phyloP scores from a whole-genome alignment of 1,140 invertebrate species.

The Hyles vespertilio region DNA sequence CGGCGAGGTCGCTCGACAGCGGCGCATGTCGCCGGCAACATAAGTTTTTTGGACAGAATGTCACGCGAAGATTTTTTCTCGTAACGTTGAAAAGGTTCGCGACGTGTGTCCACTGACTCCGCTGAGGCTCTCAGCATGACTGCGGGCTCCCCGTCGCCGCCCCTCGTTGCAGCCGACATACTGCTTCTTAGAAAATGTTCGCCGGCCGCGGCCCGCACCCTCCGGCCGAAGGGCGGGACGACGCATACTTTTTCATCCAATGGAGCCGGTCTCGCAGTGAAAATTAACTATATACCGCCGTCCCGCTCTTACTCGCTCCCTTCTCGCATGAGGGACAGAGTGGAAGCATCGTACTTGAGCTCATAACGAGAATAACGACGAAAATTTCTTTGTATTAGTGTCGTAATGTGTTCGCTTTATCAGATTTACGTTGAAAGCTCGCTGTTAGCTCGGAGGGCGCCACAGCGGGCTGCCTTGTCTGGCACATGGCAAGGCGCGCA shows the following conservation, averaged over 20 bases:
- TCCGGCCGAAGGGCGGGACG: slow-evolving; percentile 53
- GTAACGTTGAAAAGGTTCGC: slow-evolving; percentile 55
- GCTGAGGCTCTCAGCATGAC: slow-evolving; percentile 72
- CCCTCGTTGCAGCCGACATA: slow-evolving; percentile 63
- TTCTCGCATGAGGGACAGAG: slow-evolving; percentile 17
- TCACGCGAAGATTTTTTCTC: slow-evolving; percentile 61
- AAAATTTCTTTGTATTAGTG: slow-evolving; percentile 66
- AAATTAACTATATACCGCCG: slow-evolving; percentile 16
- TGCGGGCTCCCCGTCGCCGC: slow-evolving; percentile 69
- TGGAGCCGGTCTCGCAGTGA: slow-evolving; percentile 27
- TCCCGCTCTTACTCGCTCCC: slow-evolving; percentile 37
- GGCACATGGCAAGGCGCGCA: slow-evolving; percentile 1
- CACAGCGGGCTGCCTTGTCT: slow-evolving; percentile 37
- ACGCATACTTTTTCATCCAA: slow-evolving; percentile 59
- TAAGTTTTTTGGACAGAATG: slow-evolving; percentile 53
- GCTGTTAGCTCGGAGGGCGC: slow-evolving; percentile 64
- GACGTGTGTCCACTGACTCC: slow-evolving; percentile 63
- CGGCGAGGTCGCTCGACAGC: slow-evolving; percentile 20
- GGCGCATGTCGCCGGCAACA: slow-evolving; percentile 33
- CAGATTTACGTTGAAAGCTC: slow-evolving; percentile 73
- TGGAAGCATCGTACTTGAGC: slow-evolving; percentile 13
- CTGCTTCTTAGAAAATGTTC: slow-evolving; percentile 66
- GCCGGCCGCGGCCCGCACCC: slow-evolving; percentile 44
- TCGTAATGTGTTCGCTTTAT: slow-evolving; percentile 69
- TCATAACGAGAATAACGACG: slow-evolving; percentile 35